Evolutionary conservation across 2,113 vertebrate genomes (phyloP).

Genomic region (Rhegmatorhina hoffmannsi): DNA sequence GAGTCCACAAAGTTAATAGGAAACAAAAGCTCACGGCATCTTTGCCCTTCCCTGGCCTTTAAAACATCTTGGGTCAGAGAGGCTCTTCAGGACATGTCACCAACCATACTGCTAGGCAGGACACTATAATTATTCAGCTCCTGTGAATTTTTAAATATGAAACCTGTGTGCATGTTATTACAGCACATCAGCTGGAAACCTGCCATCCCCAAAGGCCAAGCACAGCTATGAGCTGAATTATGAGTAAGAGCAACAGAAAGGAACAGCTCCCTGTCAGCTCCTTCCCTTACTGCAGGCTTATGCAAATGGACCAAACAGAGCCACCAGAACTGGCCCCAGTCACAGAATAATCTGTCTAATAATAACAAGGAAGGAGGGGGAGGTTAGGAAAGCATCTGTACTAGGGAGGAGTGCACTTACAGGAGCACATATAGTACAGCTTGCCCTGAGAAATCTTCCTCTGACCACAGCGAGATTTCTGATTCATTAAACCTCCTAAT

Average conservation of each 20-base stretch:
- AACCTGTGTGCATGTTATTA: conserved; percentile 61
- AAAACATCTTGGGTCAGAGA: conserved; percentile 31
- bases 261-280: neutral
- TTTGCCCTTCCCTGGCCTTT: neutral
- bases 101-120: neutral
- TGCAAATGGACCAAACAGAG: conserved; percentile 29
- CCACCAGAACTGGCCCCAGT: conserved; percentile 17
- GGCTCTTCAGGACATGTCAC: neutral
- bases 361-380: neutral
- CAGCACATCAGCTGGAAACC: conserved; percentile 64
- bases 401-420: neutral
- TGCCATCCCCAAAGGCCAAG: conserved; percentile 70
- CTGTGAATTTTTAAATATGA: conserved; percentile 63
- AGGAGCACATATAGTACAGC: neutral
- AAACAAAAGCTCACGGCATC: conserved; percentile 1
- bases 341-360: conserved; percentile 47
- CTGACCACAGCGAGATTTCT: neutral
- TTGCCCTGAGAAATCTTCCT: neutral
- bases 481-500: conserved; percentile 35
- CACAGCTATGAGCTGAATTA: conserved; percentile 53
- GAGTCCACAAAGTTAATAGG: conserved; percentile 7
- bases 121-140: conserved; percentile 67
- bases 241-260: conserved; percentile 30
- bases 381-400: neutral
- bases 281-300: conserved; percentile 14